Base-by-base conservation (phyloP, 1,140 invertebrate species). In the Mesaphorura yosii region DNA sequence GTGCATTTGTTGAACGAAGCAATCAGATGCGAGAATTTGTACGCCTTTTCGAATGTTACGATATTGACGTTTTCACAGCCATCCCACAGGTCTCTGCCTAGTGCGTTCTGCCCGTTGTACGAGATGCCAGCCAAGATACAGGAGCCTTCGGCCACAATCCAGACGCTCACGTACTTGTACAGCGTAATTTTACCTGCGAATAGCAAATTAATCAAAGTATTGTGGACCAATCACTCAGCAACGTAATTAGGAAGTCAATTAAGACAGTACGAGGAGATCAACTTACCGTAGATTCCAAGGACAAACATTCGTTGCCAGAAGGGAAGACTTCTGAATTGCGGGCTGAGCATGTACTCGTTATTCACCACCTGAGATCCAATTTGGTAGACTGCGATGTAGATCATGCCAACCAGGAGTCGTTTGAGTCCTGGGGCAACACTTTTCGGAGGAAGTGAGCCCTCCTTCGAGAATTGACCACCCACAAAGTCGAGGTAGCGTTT, bases 1-100 rank as follows among this genome's bases (percentile, higher is more conserved):
- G 92, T 95, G 65, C 93, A 93, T 42, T 84, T 84, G 67, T 95
- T 96, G 66, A 95, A 95, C 12, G 86, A 84, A 51, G 78, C 71
- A 42, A 94, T 87, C 63, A 89, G 83, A 63, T 90, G 80, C 50
- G 81, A 80, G 69, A 93, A 88, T 40, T 81, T 81, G 2, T 80
- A 81, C 3, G 82, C 78, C 25, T 75, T 79, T 71, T 93, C 89
- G 65, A 87, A 87, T 1, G 78, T 70, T 23, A 69, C 63, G 1
- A 94, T 64, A 60, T 84, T 79, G 0, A 94, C 82, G 69, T 96
- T 96, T 47, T 79, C 80, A 66, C 86, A 87, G 6, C 83, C 88
- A 64, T 90, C 78, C 88, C 89, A 94, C 26, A 64, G 47, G 19
- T 62, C 53, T 51, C 76, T 73, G 1, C 76, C 72, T 47, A 71